A percentile compares a stretch with the other conserved stretches of the same genome.
These are phyloP conservation scores for Acanthisitta chloris DNA, from an alignment of 2,113 vertebrate genomes.

Conservation along the genomic window DNA sequence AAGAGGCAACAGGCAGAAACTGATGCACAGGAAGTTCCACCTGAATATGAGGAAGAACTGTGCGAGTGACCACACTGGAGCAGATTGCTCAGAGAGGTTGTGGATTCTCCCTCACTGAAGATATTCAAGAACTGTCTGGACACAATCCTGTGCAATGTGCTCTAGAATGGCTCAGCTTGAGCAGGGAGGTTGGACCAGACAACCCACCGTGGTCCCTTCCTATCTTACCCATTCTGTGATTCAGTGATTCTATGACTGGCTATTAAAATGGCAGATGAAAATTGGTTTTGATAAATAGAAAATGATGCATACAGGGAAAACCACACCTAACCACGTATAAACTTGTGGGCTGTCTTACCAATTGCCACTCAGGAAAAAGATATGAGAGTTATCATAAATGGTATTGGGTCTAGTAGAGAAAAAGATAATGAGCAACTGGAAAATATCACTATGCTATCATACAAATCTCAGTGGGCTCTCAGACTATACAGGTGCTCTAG, in stretches of 20 bases:
- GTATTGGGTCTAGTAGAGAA: not conserved
- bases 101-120: not conserved
- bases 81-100: not conserved
- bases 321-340: not conserved
- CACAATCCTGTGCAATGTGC: not conserved
- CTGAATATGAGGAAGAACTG: not conserved
- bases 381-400: not conserved
- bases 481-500: not conserved
- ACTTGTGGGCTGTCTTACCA: not conserved
- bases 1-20: not conserved
- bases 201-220: not conserved
- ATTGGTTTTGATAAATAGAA: not conserved
- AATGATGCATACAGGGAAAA: not conserved
- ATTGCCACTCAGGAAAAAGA: not conserved
- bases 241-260: not conserved
- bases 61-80: not conserved
- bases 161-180: not conserved
- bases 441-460: not conserved
- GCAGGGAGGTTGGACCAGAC: not conserved
- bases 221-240: not conserved
- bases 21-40: not conserved
- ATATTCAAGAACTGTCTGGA: not conserved
- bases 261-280: not conserved
- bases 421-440: not conserved
- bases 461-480: not conserved